These are phyloP conservation scores for Cherax quadricarinatus DNA, from an alignment of 1,140 invertebrate genomes.

Conservation along the genomic window DNA sequence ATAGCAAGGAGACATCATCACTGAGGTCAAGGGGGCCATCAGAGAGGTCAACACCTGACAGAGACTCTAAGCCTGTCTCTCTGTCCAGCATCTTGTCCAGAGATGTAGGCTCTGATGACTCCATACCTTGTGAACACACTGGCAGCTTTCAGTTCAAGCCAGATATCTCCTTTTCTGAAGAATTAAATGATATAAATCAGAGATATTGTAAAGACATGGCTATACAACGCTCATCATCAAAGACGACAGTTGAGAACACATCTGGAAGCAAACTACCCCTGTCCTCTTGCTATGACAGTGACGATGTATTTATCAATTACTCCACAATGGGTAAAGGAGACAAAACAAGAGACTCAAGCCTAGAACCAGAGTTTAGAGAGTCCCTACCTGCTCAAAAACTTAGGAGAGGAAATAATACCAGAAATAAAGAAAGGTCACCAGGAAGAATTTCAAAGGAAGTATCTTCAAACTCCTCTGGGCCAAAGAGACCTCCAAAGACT, in stretches of 20 bases:
- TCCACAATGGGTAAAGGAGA: neutral
- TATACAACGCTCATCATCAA: neutral
- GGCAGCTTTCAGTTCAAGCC: slow-evolving; percentile 24
- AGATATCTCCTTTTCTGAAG: slow-evolving; percentile 51
- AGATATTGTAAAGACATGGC: slow-evolving; percentile 16
- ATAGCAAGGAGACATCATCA: slow-evolving; percentile 19
- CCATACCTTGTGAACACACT: neutral
- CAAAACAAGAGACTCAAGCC: neutral
- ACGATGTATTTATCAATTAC: slow-evolving; percentile 17
- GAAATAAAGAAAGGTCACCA: neutral
- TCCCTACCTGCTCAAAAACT: slow-evolving; percentile 4
- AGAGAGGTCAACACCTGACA: slow-evolving; percentile 24
- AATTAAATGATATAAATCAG: slow-evolving; percentile 43
- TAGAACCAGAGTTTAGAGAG: slow-evolving; percentile 20
- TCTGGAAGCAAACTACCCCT: neutral
- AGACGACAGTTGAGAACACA: neutral
- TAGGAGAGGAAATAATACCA: neutral
- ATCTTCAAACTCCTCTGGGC: neutral
- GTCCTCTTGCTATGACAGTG: neutral
- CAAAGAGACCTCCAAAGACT: slow-evolving; percentile 8
- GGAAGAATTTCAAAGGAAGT: neutral
- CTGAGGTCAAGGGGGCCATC: slow-evolving; percentile 15
- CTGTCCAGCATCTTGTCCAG: slow-evolving; percentile 42
- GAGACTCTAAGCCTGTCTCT: slow-evolving; percentile 34
- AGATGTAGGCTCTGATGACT: neutral